Percentiles rank a stretch among this genome's conserved stretches.
Evolutionary conservation across 2,888 invertebrate species (phyloP).

Genomic region (Nephrocerus scutellatus): DNA sequence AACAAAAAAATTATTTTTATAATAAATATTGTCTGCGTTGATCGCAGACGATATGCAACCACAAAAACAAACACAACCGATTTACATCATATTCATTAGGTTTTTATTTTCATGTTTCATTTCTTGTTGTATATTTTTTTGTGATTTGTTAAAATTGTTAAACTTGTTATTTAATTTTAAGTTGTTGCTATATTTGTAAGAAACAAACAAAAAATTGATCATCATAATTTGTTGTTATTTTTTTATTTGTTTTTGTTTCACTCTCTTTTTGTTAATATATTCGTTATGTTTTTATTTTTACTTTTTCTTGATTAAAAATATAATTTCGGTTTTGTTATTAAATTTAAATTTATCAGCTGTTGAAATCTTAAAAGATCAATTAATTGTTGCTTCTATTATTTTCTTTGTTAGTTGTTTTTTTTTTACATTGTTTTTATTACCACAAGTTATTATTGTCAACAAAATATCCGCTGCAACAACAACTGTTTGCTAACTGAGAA

Average conservation of each 20-base stretch:
- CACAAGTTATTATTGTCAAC: not conserved
- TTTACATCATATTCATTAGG: not conserved
- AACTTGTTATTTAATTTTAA: conserved; percentile 10
- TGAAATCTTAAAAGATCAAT: too few relatives aligned
- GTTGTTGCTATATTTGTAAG: conserved; percentile 24
- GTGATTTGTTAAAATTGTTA: conserved; percentile 7
- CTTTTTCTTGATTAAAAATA: conserved; percentile 20
- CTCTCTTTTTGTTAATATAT: conserved; percentile 22
- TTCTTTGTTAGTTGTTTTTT: conserved; percentile 6
- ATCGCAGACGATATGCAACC: too few relatives aligned
- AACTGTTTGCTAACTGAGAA: conserved; percentile 2
- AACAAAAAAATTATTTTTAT: too few relatives aligned
- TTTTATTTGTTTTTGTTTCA: conserved; percentile 21
- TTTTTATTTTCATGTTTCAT: not conserved
- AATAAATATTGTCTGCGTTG: too few relatives aligned
- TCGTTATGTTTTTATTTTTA: conserved; percentile 23
- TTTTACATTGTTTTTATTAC: conserved; percentile 7
- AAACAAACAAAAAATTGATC: conserved; percentile 4
- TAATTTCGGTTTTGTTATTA: conserved; percentile 10
- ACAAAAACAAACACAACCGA: too few relatives aligned
- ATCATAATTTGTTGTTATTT: conserved; percentile 19
- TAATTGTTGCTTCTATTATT: conserved; percentile 4
- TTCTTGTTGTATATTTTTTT: too few relatives aligned
- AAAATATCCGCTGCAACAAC: not conserved
- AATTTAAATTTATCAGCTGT: conserved; percentile 6